These are phyloP conservation scores for Rhipidura dahli DNA, from an alignment of 2,113 vertebrate genomes.

Conservation along the genomic window DNA sequence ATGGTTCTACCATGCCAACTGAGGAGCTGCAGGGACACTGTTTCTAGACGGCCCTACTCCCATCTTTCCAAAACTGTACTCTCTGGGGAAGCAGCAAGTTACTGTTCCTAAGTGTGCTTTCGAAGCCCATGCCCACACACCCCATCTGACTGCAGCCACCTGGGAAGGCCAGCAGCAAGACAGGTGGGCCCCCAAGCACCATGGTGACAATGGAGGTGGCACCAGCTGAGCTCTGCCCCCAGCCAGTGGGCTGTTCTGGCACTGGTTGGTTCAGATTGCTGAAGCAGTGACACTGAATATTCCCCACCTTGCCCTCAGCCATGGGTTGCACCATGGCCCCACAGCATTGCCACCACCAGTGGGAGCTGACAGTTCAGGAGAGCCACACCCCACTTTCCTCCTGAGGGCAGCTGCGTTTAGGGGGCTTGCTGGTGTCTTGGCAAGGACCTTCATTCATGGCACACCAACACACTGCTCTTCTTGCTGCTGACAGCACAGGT, in stretches of 20 bases:
- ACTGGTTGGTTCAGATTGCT: neutral
- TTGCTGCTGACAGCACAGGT: neutral
- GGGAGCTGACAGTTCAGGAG: neutral
- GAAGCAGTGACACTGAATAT: neutral
- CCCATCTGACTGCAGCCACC: neutral
- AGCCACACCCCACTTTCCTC: neutral
- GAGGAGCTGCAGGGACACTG: neutral
- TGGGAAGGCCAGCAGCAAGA: neutral
- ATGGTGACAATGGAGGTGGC: rapidly evolving
- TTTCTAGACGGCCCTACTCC: neutral
- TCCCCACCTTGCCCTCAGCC: neutral
- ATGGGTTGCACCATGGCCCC: rapidly evolving
- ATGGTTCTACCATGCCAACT: neutral
- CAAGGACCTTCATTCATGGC: rapidly evolving
- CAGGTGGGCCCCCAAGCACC: neutral
- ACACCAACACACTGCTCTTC: rapidly evolving
- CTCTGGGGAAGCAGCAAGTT: neutral
- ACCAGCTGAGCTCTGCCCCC: neutral
- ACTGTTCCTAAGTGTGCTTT: neutral
- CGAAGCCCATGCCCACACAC: rapidly evolving
- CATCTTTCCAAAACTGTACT: neutral
- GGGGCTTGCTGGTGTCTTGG: neutral
- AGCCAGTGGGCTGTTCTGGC: neutral
- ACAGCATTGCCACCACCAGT: neutral
- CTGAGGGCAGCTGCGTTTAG: rapidly evolving